Conservation (phyloP, 2,113 vertebrate species). For the Cyphomyrus plagiostoma region DNA sequence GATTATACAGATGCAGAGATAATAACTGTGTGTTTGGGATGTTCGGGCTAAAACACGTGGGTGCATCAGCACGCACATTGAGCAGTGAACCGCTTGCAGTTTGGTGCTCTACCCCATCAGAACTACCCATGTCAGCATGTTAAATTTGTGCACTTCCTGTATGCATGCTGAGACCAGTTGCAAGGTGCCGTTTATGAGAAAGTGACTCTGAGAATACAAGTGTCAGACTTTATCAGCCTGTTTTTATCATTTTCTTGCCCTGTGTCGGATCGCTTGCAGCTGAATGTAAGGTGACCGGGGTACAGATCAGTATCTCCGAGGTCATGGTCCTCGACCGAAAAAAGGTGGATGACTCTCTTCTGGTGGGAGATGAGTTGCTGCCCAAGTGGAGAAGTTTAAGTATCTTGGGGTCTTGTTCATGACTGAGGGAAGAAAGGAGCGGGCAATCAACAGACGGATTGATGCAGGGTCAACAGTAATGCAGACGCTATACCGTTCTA, state of each 20-base stretch:
- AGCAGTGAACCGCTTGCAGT: no score
- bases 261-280: neutral
- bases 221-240: neutral
- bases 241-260: neutral
- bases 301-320: no score
- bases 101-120: no score
- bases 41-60: neutral
- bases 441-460: no score
- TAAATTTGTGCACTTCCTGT: neutral
- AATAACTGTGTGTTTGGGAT: neutral
- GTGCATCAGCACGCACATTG: neutral
- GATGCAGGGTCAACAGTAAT: no score
- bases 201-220: neutral
- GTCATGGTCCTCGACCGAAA: neutral
- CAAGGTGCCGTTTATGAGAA: neutral
- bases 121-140: neutral
- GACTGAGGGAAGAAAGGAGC: no score
- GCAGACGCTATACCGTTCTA: no score
- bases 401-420: no score
- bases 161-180: neutral
- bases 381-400: no score
- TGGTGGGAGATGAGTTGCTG: no score
- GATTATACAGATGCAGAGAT: neutral
- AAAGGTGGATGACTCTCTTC: neutral
- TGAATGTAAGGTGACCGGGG: no score